Conservation (phyloP, 2,113 vertebrate genomes). For the Plecturocebus donacophilus region DNA sequence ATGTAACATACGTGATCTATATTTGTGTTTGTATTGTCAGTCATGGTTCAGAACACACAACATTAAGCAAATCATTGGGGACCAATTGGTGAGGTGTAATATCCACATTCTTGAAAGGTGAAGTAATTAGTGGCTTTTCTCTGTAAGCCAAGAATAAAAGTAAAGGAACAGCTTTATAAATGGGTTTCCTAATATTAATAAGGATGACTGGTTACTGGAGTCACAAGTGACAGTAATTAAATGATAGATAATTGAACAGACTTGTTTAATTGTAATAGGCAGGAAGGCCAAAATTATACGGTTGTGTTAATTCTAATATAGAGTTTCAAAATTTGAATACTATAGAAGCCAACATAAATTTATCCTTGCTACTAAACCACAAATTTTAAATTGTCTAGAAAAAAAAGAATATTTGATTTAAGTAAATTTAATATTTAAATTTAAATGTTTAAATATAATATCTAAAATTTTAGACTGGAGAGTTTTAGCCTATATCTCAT, state of each 20-base stretch:
- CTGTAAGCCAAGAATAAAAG: background rate
- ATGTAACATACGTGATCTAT: background rate
- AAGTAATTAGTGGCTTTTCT: background rate
- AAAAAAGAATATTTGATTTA: background rate
- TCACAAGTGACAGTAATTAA: background rate
- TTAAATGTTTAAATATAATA: background rate
- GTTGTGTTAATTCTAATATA: background rate
- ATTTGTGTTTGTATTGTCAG: background rate
- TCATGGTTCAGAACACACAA: background rate
- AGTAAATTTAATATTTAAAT: background rate
- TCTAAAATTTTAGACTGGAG: background rate
- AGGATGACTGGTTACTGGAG: background rate
- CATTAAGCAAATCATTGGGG: background rate
- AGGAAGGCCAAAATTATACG: background rate
- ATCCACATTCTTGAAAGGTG: background rate
- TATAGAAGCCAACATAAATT: background rate
- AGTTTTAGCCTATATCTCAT: background rate
- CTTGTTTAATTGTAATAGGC: background rate
- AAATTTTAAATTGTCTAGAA: background rate
- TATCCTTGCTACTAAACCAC: background rate
- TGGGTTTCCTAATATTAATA: background rate
- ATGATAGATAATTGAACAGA: background rate
- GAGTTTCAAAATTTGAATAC: background rate
- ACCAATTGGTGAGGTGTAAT: background rate
- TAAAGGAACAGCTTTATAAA: background rate